phyloP scores from a whole-genome alignment of 2,888 invertebrate species.

The Dyspetes luteomarginatus region DNA sequence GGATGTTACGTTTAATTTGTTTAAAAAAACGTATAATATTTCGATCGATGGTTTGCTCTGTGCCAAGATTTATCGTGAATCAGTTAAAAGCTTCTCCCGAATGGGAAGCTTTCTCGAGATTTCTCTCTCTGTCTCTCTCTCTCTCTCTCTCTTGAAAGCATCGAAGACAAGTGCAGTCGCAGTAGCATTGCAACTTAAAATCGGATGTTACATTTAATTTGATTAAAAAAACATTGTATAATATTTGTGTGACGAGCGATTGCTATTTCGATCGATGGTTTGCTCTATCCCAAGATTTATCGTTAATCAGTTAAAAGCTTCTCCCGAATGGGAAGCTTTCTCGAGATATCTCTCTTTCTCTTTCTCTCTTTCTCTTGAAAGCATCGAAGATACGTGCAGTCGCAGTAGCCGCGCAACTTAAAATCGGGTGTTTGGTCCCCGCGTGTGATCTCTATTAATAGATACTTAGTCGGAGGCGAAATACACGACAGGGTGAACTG shows the following conservation, averaged over 20 bases:
- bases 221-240: not conserved
- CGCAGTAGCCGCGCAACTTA: slow-evolving; percentile 65
- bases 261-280: slow-evolving; percentile 62
- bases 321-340: slow-evolving; percentile 26
- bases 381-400: slow-evolving; percentile 68
- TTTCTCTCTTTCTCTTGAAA: slow-evolving; percentile 53
- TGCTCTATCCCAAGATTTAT: slow-evolving; percentile 31
- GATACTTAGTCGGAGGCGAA: slow-evolving; percentile 57
- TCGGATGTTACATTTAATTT: too few species aligned
- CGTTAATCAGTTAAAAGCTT: slow-evolving; percentile 58
- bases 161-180: too few species aligned
- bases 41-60: slow-evolving; percentile 52
- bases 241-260: not conserved
- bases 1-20: too few species aligned
- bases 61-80: slow-evolving; percentile 52
- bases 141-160: too few species aligned
- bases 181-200: too few species aligned
- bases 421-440: slow-evolving; percentile 69
- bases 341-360: slow-evolving; percentile 23
- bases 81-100: too few species aligned
- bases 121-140: too few species aligned
- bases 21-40: slow-evolving; percentile 47
- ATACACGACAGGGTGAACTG: slow-evolving; percentile 72
- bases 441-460: slow-evolving; percentile 67
- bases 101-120: too few species aligned